A percentile compares a stretch with the other conserved stretches of the same genome.
phyloP scores from a whole-genome alignment of 1,140 invertebrate genomes.

The Lucilia sericata region DNA sequence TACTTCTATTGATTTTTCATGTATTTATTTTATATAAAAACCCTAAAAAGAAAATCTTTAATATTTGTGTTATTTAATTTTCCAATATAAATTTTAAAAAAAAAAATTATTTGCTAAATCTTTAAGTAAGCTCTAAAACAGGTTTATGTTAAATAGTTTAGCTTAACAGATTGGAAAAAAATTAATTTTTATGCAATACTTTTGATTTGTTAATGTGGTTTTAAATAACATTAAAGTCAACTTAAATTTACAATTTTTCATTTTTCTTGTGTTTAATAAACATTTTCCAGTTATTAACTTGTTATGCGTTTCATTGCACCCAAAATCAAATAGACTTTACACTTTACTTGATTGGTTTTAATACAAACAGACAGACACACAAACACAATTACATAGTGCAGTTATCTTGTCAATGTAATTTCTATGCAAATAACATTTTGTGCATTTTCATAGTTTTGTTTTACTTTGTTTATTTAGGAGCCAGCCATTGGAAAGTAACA shows the following conservation, averaged over 20 bases:
- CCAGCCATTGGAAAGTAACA: not conserved
- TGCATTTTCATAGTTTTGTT: constrained; percentile 4
- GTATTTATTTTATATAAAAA: too few relatives aligned
- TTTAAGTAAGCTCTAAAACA: not conserved
- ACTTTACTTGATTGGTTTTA: constrained; percentile 7
- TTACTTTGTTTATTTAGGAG: not conserved
- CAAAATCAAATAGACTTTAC: constrained; percentile 8
- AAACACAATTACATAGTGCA: too few relatives aligned
- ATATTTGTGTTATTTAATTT: too few relatives aligned
- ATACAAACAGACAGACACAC: not conserved
- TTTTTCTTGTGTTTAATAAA: not conserved
- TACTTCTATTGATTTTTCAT: too few relatives aligned
- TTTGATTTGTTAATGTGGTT: not conserved
- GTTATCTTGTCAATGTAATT: not conserved
- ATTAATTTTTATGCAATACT: not conserved
- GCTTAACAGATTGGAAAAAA: not conserved
- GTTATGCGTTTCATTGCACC: constrained; percentile 4
- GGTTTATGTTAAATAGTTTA: too few relatives aligned
- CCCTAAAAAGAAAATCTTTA: too few relatives aligned
- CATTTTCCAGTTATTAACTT: constrained; percentile 12
- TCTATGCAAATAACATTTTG: not conserved
- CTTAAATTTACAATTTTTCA: not conserved
- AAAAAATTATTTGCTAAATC: not conserved
- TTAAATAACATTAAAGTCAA: constrained; percentile 5
- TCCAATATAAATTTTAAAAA: too few relatives aligned